phyloP scores from a whole-genome alignment of 2,113 vertebrate species.

The Cyphomyrus plagiostoma region DNA sequence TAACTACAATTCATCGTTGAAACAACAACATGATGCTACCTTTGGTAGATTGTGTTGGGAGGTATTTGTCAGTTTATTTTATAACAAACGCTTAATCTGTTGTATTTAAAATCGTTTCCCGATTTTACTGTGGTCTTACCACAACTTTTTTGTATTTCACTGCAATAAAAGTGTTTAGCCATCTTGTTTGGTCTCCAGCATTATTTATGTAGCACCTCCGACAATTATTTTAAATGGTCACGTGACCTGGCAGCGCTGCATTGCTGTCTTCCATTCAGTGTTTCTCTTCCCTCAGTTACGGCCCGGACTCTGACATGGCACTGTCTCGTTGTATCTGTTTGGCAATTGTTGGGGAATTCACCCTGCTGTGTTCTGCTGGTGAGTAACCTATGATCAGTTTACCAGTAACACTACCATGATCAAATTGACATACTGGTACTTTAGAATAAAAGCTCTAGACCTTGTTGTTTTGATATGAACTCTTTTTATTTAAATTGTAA shows the following conservation, averaged over 20 bases:
- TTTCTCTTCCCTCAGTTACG: neutral
- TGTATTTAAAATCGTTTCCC: neutral
- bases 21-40: no score
- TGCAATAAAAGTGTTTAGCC: neutral
- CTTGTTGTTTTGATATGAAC: neutral
- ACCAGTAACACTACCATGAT: no score
- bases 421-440: neutral
- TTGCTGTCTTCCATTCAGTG: neutral
- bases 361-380: neutral
- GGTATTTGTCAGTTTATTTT: neutral
- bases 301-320: neutral
- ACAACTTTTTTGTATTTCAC: neutral
- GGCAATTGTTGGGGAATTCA: neutral
- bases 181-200: neutral
- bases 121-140: neutral
- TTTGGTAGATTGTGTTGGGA: neutral
- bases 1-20: no score
- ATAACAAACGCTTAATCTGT: neutral
- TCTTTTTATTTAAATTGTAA: neutral
- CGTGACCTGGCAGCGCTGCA: neutral
- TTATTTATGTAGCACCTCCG: neutral
- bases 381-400: neutral
- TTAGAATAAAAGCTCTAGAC: neutral
- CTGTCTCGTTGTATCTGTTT: neutral
- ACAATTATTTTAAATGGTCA: neutral